These are phyloP conservation scores for Pocillopora verrucosa DNA, from an alignment of 64 coral and sea anemone genomes.

Conservation along the genomic window DNA sequence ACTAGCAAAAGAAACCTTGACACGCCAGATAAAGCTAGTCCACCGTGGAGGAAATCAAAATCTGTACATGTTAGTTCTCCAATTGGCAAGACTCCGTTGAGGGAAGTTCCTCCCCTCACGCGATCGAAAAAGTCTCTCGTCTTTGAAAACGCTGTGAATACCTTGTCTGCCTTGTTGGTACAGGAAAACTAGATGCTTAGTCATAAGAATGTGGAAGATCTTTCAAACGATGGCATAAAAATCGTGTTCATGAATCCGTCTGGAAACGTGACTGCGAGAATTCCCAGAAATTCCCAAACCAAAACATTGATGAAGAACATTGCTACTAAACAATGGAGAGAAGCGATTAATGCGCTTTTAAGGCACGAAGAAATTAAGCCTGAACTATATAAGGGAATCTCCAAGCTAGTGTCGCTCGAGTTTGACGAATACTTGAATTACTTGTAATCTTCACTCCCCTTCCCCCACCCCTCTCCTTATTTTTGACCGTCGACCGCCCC, in stretches of 20 bases:
- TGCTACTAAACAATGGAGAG: slow-evolving; percentile 1
- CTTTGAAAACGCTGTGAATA: neutral
- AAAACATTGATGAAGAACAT: slow-evolving; percentile 30
- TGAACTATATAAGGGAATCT: neutral
- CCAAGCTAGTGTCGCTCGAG: neutral
- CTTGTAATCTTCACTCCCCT: too few relatives aligned
- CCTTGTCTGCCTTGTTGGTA: too few relatives aligned
- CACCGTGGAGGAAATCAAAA: too few relatives aligned
- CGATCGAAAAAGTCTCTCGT: slow-evolving; percentile 5
- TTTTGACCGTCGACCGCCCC: too few relatives aligned
- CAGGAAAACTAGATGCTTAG: too few relatives aligned
- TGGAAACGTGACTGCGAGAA: slow-evolving; percentile 33
- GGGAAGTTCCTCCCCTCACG: too few relatives aligned
- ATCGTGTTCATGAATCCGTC: slow-evolving; percentile 25
- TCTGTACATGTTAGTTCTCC: too few relatives aligned
- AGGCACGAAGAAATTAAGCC: slow-evolving; percentile 38
- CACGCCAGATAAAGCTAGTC: too few relatives aligned
- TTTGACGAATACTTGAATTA: slow-evolving; percentile 5
- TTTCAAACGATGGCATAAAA: neutral
- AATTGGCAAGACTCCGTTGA: too few relatives aligned
- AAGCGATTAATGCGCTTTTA: slow-evolving; percentile 18
- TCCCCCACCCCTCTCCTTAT: too few relatives aligned
- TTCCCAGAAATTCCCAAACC: slow-evolving; percentile 10
- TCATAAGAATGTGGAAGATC: slow-evolving; percentile 39
- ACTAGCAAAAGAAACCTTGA: too few relatives aligned